These are phyloP conservation scores for Thalassophryne amazonica DNA, from an alignment of 2,797 vertebrate genomes.

Conservation along the genomic window DNA sequence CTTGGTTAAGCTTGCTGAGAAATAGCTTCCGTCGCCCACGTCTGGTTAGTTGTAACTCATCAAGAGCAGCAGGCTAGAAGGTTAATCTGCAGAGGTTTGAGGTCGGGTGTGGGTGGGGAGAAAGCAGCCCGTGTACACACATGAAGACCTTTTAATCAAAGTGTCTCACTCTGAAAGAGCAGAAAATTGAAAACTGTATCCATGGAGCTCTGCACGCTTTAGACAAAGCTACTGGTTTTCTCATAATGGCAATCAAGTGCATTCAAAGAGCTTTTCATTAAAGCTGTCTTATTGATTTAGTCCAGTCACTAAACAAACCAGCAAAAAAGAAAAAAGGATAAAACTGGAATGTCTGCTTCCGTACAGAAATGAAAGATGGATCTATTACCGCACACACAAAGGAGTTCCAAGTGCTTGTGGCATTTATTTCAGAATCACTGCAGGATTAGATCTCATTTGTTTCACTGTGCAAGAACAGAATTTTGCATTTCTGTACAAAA, in stretches of 20 bases:
- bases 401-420: background rate
- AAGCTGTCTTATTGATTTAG: slow-evolving; percentile 33
- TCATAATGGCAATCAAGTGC: slow-evolving; percentile 29
- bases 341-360: background rate
- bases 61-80: background rate
- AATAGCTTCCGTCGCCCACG: too few species aligned
- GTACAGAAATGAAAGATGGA: slow-evolving; percentile 1
- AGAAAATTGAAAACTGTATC: slow-evolving; percentile 51
- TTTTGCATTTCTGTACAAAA: background rate
- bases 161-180: slow-evolving; percentile 54
- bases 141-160: slow-evolving; percentile 36
- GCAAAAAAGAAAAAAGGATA: too few species aligned
- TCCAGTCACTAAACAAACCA: slow-evolving; percentile 28
- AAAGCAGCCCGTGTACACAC: slow-evolving; percentile 13
- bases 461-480: background rate
- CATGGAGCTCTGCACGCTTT: slow-evolving; percentile 13
- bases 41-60: slow-evolving; percentile 8
- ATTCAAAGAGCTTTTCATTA: slow-evolving; percentile 43
- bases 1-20: too few species aligned
- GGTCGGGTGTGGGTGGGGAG: background rate
- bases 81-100: background rate
- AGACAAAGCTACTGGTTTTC: slow-evolving; percentile 19
- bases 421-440: background rate
- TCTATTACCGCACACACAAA: background rate
- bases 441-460: background rate